Conservation (phyloP, 2,888 invertebrate species). For the Andrena hattorfiana region DNA sequence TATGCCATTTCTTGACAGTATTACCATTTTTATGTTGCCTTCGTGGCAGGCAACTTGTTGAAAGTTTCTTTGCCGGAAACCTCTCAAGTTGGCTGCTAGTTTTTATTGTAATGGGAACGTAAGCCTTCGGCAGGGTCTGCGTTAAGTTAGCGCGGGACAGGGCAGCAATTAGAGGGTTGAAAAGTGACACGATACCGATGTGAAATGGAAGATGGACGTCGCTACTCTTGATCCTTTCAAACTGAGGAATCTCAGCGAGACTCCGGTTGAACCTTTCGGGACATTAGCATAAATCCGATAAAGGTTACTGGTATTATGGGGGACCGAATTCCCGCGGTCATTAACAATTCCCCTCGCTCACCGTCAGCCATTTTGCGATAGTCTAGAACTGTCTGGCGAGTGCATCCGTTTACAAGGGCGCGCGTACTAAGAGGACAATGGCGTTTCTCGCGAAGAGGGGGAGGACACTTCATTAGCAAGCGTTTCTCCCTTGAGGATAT, state of each 20-base stretch:
- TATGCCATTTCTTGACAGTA: no score
- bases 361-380: constrained; percentile 23
- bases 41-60: no score
- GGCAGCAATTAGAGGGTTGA: neutral
- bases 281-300: constrained; percentile 77
- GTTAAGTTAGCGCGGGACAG: neutral
- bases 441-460: constrained; percentile 4
- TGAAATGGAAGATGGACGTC: constrained; percentile 8
- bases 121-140: no score
- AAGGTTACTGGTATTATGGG: constrained; percentile 69
- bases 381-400: constrained; percentile 35
- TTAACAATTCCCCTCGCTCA: constrained; percentile 50
- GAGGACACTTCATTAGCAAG: constrained; percentile 59
- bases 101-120: no score
- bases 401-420: constrained; percentile 39
- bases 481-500: constrained; percentile 40
- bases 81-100: no score
- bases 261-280: constrained; percentile 52
- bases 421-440: constrained; percentile 51
- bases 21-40: no score
- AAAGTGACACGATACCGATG: neutral
- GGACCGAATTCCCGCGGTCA: constrained; percentile 66
- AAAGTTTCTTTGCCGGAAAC: no score
- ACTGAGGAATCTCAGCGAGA: constrained; percentile 60
- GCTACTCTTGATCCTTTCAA: constrained; percentile 25